A percentile compares a stretch with the other conserved stretches of the same genome.
Conservation (phyloP, 2,797 vertebrate genomes). For the Harpagifer antarcticus region DNA sequence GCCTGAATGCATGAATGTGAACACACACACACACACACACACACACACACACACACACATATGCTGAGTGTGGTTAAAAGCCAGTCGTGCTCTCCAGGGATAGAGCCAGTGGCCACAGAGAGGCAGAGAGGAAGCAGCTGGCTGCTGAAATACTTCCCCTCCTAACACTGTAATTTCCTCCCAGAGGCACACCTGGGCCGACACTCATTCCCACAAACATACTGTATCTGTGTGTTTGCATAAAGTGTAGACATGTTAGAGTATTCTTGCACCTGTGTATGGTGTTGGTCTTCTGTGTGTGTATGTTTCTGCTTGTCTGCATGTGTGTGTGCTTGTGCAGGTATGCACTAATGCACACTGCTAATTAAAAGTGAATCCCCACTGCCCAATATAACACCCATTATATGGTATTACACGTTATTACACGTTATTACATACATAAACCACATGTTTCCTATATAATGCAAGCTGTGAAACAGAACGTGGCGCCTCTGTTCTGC, state of each 20-base stretch:
- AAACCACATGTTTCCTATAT: constrained; percentile 28
- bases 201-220: constrained; percentile 49
- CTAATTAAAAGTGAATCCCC: constrained; percentile 33
- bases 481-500: constrained; percentile 3
- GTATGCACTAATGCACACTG: constrained; percentile 23
- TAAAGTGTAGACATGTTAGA: background rate
- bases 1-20: constrained; percentile 17
- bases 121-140: constrained; percentile 80
- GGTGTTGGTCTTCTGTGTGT: constrained; percentile 22
- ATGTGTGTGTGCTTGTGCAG: constrained; percentile 21
- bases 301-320: constrained; percentile 17
- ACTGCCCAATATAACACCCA: constrained; percentile 30
- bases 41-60: constrained; percentile 9
- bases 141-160: constrained; percentile 77
- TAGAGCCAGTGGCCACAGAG: constrained; percentile 64
- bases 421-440: constrained; percentile 48
- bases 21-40: constrained; percentile 11
- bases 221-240: constrained; percentile 19
- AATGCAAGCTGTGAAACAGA: constrained; percentile 17
- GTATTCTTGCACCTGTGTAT: background rate
- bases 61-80: constrained; percentile 64
- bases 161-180: constrained; percentile 81
- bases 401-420: constrained; percentile 31
- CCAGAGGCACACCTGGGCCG: constrained; percentile 73
- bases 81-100: constrained; percentile 64